Percentiles rank a stretch among this genome's conserved stretches.
phyloP scores from a whole-genome alignment of 2,888 invertebrate genomes.

The Seira ritae region DNA sequence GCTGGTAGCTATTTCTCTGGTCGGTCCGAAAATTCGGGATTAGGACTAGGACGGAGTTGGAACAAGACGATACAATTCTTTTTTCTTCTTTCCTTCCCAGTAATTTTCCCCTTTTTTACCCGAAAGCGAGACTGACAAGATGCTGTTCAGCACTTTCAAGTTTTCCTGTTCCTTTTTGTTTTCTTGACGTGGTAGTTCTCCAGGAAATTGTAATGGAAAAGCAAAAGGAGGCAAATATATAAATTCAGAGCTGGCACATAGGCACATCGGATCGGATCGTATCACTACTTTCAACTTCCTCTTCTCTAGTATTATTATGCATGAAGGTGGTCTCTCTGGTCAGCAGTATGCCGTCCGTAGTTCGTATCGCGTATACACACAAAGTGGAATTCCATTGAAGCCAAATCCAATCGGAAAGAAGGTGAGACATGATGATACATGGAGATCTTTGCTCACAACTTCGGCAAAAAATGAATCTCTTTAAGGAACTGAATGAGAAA shows the following conservation, averaged over 20 bases:
- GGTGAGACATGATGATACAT: slow-evolving; percentile 57
- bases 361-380: not conserved
- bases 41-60: not conserved
- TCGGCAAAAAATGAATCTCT: slow-evolving; percentile 34
- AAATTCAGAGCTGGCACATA: slow-evolving; percentile 32
- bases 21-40: not conserved
- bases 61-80: not conserved
- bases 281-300: not conserved
- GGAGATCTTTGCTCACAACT: slow-evolving; percentile 31
- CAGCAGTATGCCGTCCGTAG: not conserved
- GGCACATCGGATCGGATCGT: not conserved
- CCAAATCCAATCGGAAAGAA: slow-evolving; percentile 47
- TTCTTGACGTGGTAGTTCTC: slow-evolving; percentile 13
- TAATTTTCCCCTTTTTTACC: slow-evolving; percentile 27
- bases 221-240: slow-evolving; percentile 47
- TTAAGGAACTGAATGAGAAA: slow-evolving; percentile 52
- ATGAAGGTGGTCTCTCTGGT: slow-evolving; percentile 17
- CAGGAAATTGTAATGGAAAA: slow-evolving; percentile 54
- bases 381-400: slow-evolving; percentile 29
- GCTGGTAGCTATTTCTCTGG: not conserved
- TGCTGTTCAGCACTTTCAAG: slow-evolving; percentile 54
- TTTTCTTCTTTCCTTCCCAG: slow-evolving; percentile 15
- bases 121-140: slow-evolving; percentile 29
- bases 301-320: slow-evolving; percentile 18
- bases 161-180: slow-evolving; percentile 29